phyloP scores from a whole-genome alignment of 2,888 invertebrate genomes.

The Parapristionchus giblindavisi region DNA sequence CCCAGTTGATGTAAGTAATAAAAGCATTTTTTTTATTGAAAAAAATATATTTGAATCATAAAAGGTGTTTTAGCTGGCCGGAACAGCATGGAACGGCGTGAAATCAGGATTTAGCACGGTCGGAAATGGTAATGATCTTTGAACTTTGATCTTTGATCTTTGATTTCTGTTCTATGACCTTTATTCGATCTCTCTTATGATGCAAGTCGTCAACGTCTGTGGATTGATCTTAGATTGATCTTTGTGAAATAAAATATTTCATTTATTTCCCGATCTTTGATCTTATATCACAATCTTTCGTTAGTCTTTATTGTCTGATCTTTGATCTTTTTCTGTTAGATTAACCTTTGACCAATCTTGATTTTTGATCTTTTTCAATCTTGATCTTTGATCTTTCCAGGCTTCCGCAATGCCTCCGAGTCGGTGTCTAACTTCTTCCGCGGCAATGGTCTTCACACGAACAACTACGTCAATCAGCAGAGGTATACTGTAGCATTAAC shows the following conservation, averaged over 20 bases:
- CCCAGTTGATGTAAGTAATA: no score
- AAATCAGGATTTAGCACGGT: constrained; percentile 8
- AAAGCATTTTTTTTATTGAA: no score
- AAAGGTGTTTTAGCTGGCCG: no score
- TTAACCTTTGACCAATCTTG: not conserved
- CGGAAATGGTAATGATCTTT: constrained; percentile 21
- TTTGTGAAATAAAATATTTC: not conserved
- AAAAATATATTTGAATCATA: no score
- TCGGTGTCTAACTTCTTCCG: constrained; percentile 13
- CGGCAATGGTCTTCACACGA: constrained; percentile 9
- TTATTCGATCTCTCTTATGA: no score
- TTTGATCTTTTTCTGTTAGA: not conserved
- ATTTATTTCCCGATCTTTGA: not conserved
- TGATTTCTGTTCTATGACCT: no score
- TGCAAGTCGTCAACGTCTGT: no score
- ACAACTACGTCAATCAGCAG: not conserved
- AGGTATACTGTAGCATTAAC: not conserved
- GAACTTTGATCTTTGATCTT: no score
- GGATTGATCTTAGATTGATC: no score
- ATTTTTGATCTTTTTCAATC: not conserved
- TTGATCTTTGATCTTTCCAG: constrained; percentile 23
- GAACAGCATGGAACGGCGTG: constrained; percentile 4
- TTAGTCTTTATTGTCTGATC: not conserved
- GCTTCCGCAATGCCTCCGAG: not conserved
- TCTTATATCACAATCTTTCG: not conserved